phyloP scores from a whole-genome alignment of 2,113 vertebrate genomes.

The Puffinus mauretanicus region DNA sequence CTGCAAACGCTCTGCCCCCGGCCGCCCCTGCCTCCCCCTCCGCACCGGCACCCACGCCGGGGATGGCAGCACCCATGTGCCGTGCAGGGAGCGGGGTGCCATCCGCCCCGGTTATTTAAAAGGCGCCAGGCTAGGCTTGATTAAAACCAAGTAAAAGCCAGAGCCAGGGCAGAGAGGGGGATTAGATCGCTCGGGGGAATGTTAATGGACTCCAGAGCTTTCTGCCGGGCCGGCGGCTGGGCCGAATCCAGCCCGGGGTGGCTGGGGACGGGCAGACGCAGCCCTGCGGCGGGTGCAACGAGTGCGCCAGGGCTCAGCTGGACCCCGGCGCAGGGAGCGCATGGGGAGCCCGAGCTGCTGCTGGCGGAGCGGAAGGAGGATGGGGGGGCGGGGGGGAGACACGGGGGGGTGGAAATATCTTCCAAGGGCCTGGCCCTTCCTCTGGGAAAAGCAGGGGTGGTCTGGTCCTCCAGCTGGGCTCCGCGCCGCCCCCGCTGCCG shows the following conservation, averaged over 20 bases:
- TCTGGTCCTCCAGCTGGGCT: background rate
- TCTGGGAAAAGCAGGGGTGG: constrained; percentile 6
- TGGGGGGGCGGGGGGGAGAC: background rate
- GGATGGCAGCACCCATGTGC: background rate
- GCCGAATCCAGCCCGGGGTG: background rate
- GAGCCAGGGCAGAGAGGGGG: constrained; percentile 48
- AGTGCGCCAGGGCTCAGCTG: background rate
- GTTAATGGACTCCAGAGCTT: constrained; percentile 54
- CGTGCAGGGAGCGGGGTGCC: background rate
- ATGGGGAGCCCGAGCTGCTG: background rate
- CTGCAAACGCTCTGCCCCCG: background rate
- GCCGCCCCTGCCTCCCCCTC: background rate
- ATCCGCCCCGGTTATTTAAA: background rate
- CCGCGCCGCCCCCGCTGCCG: background rate
- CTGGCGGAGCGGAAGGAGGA: background rate
- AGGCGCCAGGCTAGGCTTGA: constrained; percentile 56
- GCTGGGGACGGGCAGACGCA: background rate
- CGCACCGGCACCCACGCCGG: background rate
- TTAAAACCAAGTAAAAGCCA: constrained; percentile 35
- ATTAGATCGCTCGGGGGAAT: constrained; percentile 35
- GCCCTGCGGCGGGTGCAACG: background rate
- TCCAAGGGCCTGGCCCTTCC: background rate
- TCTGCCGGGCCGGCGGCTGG: constrained; percentile 7
- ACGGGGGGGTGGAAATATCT: background rate
- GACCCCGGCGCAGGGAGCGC: background rate